Evolutionary conservation across 2,797 vertebrate species (phyloP), one percentile per base, ranked within the genome.

Genomic region (Epinephelus malabaricus): DNA sequence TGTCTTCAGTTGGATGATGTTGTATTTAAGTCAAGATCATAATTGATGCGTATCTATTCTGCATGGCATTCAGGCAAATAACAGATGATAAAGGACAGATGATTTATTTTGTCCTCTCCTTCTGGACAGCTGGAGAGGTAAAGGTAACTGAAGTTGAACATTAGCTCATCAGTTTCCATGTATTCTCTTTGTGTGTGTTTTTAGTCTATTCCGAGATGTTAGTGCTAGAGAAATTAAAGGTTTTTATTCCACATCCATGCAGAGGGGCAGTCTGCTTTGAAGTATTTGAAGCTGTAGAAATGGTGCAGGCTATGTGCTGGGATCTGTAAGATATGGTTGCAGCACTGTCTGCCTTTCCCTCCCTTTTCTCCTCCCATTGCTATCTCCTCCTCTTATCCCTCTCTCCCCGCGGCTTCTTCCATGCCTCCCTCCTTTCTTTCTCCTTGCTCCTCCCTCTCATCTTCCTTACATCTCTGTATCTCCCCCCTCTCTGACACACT

Each of bases 401-500:
- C 68, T 58, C 49, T 60, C 46, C 67, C 34, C 55, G 70, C 40
- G 56, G 55, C 70, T 63, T 61, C 55, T 68, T 68, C 30, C 51
- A 55, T 78, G 34, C 25, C 59, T 55, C 43, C 45, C 61, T 68
- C 58, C 63, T 59, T 59, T 53, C 27, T 59, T 47, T 66, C 27
- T 70, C 50, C 15, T 59, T 46, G 6, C 69, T 56, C 65, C 49
- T 78, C 61, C 73, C 77, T 21, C 65, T 45, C 18, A 1, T 69
- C 60, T 64, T 74, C 51, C 70, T 73, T 17, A 68, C 77, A 66
- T 75, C 82, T 64, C 49, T 34, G 43, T 82, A 59, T 63, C 74
- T 53, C 54, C 63, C 34, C 61, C 61, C 63, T 58, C 18, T 86
- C 91, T 94, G 94, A 95, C 94, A 95, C 94, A 95, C 92, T 96